A percentile compares a stretch with the other conserved stretches of the same genome.
phyloP scores from a whole-genome alignment of 92 coral and sea anemone species.

The Bergia sp. region DNA sequence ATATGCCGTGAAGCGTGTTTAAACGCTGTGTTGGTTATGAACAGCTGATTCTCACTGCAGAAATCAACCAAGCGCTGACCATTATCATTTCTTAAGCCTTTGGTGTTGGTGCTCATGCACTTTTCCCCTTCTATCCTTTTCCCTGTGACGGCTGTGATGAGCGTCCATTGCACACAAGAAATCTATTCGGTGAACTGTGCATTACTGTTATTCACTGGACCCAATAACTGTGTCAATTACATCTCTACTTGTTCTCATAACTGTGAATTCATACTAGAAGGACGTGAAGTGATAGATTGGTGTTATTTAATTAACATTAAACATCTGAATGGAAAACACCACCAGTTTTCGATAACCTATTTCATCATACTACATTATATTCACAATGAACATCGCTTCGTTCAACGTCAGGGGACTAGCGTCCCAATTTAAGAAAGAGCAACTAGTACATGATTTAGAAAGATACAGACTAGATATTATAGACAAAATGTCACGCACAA shows the following conservation, averaged over 20 bases:
- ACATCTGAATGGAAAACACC: background rate
- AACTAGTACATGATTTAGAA: background rate
- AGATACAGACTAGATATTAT: background rate
- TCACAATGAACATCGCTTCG: background rate
- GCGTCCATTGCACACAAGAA: too few relatives aligned
- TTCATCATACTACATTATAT: background rate
- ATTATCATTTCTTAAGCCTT: background rate
- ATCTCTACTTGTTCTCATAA: background rate
- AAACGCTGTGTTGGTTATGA: too few relatives aligned
- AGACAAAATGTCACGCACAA: background rate
- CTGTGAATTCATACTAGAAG: background rate
- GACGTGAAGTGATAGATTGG: background rate
- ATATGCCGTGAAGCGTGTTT: too few relatives aligned
- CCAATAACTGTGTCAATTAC: background rate
- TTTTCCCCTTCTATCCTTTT: background rate
- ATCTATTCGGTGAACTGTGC: background rate
- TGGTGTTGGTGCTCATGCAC: background rate
- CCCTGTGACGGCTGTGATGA: background rate
- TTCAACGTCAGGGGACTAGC: background rate
- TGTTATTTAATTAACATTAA: background rate
- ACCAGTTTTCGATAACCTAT: background rate
- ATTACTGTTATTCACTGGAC: background rate
- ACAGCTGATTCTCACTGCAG: background rate
- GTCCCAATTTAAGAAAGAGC: background rate
- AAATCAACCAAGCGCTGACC: background rate